Conservation (phyloP, 1,140 invertebrate species). For the Zaprionus davidi region DNA sequence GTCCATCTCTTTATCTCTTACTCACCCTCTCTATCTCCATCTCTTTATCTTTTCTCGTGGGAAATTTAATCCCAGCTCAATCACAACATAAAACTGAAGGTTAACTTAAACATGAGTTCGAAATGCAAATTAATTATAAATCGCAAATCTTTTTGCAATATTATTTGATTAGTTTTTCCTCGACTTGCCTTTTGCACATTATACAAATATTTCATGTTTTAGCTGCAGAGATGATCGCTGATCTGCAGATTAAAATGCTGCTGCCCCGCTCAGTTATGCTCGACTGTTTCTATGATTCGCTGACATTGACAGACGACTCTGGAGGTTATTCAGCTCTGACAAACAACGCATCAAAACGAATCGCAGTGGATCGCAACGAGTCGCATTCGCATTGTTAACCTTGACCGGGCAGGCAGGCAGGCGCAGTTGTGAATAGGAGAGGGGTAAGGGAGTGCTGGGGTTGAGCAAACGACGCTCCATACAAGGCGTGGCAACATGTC, state of each 20-base stretch:
- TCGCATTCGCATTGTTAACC: slow-evolving; percentile 68
- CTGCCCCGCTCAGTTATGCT: slow-evolving; percentile 34
- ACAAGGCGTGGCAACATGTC: slow-evolving; percentile 42
- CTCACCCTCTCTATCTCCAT: not conserved
- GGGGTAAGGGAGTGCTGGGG: not conserved
- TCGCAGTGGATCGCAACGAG: slow-evolving; percentile 13
- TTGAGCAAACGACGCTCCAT: slow-evolving; percentile 39
- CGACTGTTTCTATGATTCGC: slow-evolving; percentile 23
- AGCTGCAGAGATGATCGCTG: slow-evolving; percentile 11
- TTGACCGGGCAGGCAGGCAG: slow-evolving; percentile 65
- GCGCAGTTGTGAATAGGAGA: not conserved
- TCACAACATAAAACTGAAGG: not conserved
- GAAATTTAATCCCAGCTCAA: slow-evolving; percentile 4
- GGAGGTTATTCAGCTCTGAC: slow-evolving; percentile 51
- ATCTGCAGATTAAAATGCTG: slow-evolving; percentile 43
- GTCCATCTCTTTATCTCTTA: too few relatives aligned
- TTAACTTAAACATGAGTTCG: slow-evolving; percentile 1
- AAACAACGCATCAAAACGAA: not conserved
- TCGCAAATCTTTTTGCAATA: not conserved
- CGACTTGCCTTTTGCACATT: not conserved
- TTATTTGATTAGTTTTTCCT: slow-evolving; percentile 1
- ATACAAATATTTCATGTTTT: not conserved
- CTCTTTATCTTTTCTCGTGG: not conserved
- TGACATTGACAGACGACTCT: slow-evolving; percentile 60
- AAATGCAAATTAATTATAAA: not conserved